phyloP scores from a whole-genome alignment of 2,797 vertebrate species.

The Acanthurus lineatus region DNA sequence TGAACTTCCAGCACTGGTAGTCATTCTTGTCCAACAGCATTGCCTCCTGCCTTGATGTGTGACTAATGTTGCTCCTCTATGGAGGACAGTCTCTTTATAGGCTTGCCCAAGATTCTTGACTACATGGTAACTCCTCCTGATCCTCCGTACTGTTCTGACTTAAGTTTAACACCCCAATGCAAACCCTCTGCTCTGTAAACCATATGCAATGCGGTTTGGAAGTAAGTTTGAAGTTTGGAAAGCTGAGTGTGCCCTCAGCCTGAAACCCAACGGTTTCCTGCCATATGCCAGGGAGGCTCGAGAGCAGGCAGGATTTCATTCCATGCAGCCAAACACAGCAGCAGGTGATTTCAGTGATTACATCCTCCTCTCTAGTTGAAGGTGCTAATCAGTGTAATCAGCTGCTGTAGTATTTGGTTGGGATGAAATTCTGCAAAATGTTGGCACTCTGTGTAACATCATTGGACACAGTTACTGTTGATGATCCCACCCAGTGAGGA shows the following conservation, averaged over 20 bases:
- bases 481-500: slow-evolving; percentile 2
- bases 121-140: not conserved
- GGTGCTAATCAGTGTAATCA: slow-evolving; percentile 60
- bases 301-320: slow-evolving; percentile 33
- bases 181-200: not conserved
- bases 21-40: too few relatives aligned
- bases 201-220: not conserved
- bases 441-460: slow-evolving; percentile 23
- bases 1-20: too few relatives aligned
- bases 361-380: slow-evolving; percentile 45
- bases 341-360: slow-evolving; percentile 63
- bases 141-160: not conserved
- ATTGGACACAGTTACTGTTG: slow-evolving; percentile 14
- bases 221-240: slow-evolving; percentile 17
- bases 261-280: slow-evolving; percentile 22
- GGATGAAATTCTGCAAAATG: slow-evolving; percentile 28
- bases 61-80: too few relatives aligned
- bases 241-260: not conserved
- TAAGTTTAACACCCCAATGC: not conserved
- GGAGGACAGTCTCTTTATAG: not conserved
- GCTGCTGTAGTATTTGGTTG: slow-evolving; percentile 37
- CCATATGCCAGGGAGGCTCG: slow-evolving; percentile 38
- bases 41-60: too few relatives aligned
- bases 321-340: slow-evolving; percentile 46
- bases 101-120: not conserved